A percentile compares a stretch with the other conserved stretches of the same genome.
These are phyloP conservation scores for Gavialis gangeticus DNA, from an alignment of 2,113 vertebrate genomes.

Conservation along the genomic window DNA sequence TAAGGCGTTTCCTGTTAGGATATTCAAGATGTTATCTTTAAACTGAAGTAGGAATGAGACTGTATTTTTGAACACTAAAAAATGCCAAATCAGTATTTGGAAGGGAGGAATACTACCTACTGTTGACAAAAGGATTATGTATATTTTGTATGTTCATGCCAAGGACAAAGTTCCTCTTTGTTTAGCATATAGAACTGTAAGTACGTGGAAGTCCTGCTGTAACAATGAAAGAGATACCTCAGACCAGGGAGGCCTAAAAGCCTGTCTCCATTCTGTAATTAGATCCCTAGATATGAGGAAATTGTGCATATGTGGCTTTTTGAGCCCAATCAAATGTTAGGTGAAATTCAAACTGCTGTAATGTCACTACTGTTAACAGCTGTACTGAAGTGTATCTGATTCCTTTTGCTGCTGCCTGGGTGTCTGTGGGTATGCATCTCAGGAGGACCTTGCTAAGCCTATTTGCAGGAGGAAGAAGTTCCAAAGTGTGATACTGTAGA, in stretches of 20 bases:
- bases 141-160: rapidly evolving
- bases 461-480: neutral
- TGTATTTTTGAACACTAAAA: neutral
- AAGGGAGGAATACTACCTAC: neutral
- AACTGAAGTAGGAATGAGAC: neutral
- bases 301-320: neutral
- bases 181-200: neutral
- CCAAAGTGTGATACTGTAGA: neutral
- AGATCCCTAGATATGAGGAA: neutral
- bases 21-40: neutral
- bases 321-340: neutral
- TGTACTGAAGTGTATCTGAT: neutral
- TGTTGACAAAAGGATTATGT: rapidly evolving
- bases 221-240: neutral
- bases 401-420: neutral
- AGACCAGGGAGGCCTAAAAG: neutral
- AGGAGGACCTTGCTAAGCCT: neutral
- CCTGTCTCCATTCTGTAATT: neutral
- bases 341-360: neutral
- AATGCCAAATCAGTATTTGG: neutral
- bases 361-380: neutral
- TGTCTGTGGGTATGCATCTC: neutral
- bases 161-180: neutral
- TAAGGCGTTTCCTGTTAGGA: neutral
- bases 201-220: neutral